These are phyloP conservation scores for Mesocentrotus franciscanus DNA, from an alignment of 53 echinoderm and acorn worm species.

Conservation along the genomic window DNA sequence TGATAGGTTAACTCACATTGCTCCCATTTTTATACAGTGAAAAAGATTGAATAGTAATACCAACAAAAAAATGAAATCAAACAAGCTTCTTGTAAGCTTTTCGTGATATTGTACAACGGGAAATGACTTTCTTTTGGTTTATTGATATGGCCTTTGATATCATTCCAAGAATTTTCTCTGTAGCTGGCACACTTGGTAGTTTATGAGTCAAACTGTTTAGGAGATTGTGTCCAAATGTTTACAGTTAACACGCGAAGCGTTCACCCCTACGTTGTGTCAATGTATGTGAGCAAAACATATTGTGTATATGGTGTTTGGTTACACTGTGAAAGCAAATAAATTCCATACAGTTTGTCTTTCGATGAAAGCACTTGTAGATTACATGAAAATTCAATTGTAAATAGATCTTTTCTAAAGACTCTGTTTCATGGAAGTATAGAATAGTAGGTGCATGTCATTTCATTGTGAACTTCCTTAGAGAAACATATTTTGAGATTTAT, in stretches of 20 bases:
- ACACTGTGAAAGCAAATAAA: no score
- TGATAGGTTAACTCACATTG: neutral
- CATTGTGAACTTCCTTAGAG: no score
- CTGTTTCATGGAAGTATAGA: no score
- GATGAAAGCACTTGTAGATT: no score
- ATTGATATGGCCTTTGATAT: conserved; percentile 47
- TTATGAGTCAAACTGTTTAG: neutral
- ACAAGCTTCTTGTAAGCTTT: neutral
- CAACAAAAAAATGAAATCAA: neutral
- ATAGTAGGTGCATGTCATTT: no score
- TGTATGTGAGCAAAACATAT: neutral
- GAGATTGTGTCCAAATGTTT: neutral
- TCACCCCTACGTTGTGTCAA: neutral
- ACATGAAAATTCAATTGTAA: no score
- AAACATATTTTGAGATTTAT: no score
- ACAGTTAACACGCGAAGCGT: conserved; percentile 1
- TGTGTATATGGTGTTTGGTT: no score
- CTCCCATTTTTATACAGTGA: neutral
- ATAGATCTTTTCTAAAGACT: no score
- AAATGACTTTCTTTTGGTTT: conserved; percentile 12
- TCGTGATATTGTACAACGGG: neutral
- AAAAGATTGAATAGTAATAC: neutral
- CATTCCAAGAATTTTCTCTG: conserved; percentile 10
- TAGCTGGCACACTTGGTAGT: neutral
- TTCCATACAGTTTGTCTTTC: no score